Conservation (phyloP, 2,113 vertebrate genomes). For the Cacatua alba region DNA sequence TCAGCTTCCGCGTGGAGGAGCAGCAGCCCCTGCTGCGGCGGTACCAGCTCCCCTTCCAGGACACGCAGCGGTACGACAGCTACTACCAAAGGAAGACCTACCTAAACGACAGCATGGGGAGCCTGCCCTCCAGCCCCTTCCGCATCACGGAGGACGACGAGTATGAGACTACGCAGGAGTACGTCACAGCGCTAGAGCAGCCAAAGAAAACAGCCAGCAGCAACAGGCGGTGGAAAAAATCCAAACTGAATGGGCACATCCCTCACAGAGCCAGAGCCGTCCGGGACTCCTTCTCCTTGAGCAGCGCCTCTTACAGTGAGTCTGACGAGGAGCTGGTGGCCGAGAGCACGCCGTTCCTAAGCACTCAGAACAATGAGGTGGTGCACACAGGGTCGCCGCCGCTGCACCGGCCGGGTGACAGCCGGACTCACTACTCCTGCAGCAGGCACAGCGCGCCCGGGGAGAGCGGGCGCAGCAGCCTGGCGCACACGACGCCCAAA, state of each 20-base stretch:
- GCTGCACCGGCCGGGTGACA: conserved; percentile 86
- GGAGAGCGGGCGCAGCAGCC: conserved; percentile 84
- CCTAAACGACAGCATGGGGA: conserved; percentile 91
- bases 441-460: conserved; percentile 80
- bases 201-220: conserved; percentile 82
- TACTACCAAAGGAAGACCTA: conserved; percentile 92
- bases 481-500: conserved; percentile 82
- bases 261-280: conserved; percentile 86
- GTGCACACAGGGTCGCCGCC: conserved; percentile 82
- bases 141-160: conserved; percentile 92
- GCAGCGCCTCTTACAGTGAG: conserved; percentile 93
- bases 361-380: conserved; percentile 88
- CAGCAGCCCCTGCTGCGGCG: conserved; percentile 91
- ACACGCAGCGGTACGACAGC: conserved; percentile 88
- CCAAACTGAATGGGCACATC: conserved; percentile 92
- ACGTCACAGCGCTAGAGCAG: conserved; percentile 87
- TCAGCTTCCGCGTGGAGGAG: conserved; percentile 88
- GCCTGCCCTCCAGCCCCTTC: conserved; percentile 93
- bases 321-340: conserved; percentile 90
- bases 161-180: conserved; percentile 97
- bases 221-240: conserved; percentile 88
- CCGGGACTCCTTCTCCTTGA: conserved; percentile 91
- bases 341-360: conserved; percentile 96
- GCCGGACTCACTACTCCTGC: conserved; percentile 92
- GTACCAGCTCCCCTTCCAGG: conserved; percentile 87